Evolutionary conservation across 2,888 invertebrate species (phyloP).

Genomic region (Leptinotarsa rubiginosa): DNA sequence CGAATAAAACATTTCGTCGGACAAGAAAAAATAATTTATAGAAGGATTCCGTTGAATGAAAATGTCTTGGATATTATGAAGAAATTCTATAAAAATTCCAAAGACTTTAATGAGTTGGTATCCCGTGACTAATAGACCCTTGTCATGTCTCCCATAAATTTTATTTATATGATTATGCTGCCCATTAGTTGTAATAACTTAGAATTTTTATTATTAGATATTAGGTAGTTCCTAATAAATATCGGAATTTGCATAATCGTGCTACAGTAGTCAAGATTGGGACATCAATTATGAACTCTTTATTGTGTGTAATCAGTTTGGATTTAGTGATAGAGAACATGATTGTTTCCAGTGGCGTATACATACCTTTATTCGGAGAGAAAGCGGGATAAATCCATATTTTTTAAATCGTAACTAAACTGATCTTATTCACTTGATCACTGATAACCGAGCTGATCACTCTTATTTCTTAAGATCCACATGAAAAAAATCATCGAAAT

Average conservation of each 20-base stretch:
- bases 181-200: background rate
- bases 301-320: background rate
- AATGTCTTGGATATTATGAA: background rate
- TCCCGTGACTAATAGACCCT: background rate
- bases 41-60: too few relatives aligned
- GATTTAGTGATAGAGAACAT: background rate
- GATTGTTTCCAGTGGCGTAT: background rate
- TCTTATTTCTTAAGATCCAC: too few relatives aligned
- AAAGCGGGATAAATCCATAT: too few relatives aligned
- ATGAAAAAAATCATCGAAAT: too few relatives aligned
- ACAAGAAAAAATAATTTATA: too few relatives aligned
- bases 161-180: background rate
- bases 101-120: background rate
- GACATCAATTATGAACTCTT: background rate
- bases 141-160: background rate
- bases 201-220: background rate
- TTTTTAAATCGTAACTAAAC: too few relatives aligned
- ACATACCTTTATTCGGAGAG: too few relatives aligned
- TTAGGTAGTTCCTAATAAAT: conserved; percentile 1
- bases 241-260: background rate
- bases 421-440: too few relatives aligned
- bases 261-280: background rate
- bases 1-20: too few relatives aligned
- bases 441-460: too few relatives aligned
- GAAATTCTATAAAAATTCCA: background rate